Conservation (phyloP, 2,888 invertebrate species). For the Erannis defoliaria region DNA sequence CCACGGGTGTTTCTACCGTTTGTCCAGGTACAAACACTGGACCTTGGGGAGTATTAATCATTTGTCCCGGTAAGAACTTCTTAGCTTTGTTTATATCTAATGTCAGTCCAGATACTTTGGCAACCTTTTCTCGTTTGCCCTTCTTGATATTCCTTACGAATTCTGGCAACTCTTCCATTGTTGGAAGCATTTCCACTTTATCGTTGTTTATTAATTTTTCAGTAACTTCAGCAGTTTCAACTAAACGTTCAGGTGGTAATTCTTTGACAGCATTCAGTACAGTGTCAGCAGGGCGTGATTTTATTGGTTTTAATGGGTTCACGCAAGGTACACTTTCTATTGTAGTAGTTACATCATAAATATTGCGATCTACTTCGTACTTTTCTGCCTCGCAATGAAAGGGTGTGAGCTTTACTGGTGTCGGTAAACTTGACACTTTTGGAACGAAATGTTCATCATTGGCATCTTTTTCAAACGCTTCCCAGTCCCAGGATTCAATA, state of each 20-base stretch:
- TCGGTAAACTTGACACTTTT: conserved; percentile 76
- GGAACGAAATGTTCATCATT: conserved; percentile 80
- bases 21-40: conserved; percentile 92
- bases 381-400: conserved; percentile 82
- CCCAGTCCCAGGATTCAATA: conserved; percentile 89
- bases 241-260: conserved; percentile 86
- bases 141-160: conserved; percentile 88
- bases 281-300: conserved; percentile 76
- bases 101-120: conserved; percentile 88
- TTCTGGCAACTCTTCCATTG: conserved; percentile 88
- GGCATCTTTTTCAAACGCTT: conserved; percentile 87
- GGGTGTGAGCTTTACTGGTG: conserved; percentile 80
- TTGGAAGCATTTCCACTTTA: conserved; percentile 87
- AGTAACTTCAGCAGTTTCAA: conserved; percentile 87
- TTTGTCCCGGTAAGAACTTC: conserved; percentile 90
- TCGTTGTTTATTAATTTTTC: conserved; percentile 86
- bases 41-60: conserved; percentile 90
- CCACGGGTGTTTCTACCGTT: conserved; percentile 89
- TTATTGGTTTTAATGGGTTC: conserved; percentile 87
- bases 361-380: conserved; percentile 81
- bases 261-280: conserved; percentile 81
- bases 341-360: conserved; percentile 83
- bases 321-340: conserved; percentile 88
- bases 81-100: conserved; percentile 89
- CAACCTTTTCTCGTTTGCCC: conserved; percentile 86